Evolutionary conservation across 2,888 invertebrate genomes (phyloP).

Genomic region (Cerceris ruficornis): DNA sequence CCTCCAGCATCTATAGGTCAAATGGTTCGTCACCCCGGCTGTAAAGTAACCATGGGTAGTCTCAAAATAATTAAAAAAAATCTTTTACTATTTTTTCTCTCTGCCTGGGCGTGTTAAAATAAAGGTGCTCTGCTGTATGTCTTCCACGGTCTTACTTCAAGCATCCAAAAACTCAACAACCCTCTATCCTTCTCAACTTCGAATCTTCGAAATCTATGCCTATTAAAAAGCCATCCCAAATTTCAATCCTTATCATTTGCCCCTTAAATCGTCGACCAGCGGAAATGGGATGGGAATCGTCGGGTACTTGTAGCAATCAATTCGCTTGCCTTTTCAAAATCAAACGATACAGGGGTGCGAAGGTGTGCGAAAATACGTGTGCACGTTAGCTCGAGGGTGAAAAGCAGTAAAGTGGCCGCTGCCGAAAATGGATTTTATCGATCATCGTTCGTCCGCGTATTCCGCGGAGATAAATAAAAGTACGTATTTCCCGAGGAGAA

Average conservation of each 20-base stretch:
- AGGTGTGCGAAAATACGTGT: neutral
- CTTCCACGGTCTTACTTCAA: no score
- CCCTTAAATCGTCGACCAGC: constrained; percentile 23
- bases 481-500: neutral
- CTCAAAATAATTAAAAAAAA: no score
- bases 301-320: constrained; percentile 32
- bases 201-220: no score
- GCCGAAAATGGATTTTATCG: constrained; percentile 49
- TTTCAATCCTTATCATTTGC: constrained; percentile 8
- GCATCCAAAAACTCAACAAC: no score
- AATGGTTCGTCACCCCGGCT: no score
- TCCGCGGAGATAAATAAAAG: neutral
- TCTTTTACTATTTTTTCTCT: no score
- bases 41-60: no score
- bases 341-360: constrained; percentile 8
- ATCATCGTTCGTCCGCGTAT: constrained; percentile 14
- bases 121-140: no score
- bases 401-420: constrained; percentile 24
- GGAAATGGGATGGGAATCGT: constrained; percentile 12
- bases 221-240: neutral
- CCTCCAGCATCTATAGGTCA: no score
- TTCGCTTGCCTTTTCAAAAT: constrained; percentile 24
- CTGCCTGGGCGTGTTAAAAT: no score
- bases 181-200: no score
- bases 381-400: neutral